These are phyloP conservation scores for Prionace glauca DNA, from an alignment of 2,797 vertebrate species.

Conservation along the genomic window DNA sequence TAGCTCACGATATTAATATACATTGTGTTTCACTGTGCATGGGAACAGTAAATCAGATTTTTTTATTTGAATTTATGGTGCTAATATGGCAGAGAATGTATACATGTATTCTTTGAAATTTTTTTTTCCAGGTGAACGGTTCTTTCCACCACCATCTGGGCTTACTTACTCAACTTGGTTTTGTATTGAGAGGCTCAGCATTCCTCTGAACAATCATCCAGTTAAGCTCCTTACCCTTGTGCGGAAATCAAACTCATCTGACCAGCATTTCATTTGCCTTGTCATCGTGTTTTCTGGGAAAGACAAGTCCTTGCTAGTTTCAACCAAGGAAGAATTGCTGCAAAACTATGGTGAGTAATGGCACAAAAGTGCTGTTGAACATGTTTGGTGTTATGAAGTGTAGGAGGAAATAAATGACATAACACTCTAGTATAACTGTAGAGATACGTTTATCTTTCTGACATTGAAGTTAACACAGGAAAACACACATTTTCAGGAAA, in stretches of 20 bases:
- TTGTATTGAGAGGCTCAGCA: slow-evolving; percentile 87
- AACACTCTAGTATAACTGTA: background rate
- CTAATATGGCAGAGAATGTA: background rate
- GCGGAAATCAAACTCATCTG: slow-evolving; percentile 79
- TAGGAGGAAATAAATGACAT: background rate
- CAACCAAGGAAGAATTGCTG: slow-evolving; percentile 91
- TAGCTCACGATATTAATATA: background rate
- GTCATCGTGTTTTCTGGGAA: slow-evolving; percentile 80
- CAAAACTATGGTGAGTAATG: slow-evolving; percentile 76
- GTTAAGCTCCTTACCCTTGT: slow-evolving; percentile 84
- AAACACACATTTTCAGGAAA: background rate
- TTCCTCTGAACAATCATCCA: slow-evolving; percentile 73
- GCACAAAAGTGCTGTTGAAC: background rate
- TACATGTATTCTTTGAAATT: background rate
- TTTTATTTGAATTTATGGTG: background rate
- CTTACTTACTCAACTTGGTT: slow-evolving; percentile 94
- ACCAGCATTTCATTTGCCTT: slow-evolving; percentile 90
- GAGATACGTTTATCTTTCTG: background rate
- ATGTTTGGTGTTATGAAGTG: background rate
- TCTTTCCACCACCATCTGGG: slow-evolving; percentile 91
- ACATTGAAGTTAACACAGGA: background rate
- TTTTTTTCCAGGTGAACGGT: slow-evolving; percentile 71
- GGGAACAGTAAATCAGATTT: background rate
- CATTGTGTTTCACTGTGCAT: background rate
- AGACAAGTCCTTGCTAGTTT: slow-evolving; percentile 83